These are phyloP conservation scores for Yponomeuta cagnagella DNA, from an alignment of 2,888 invertebrate genomes.

Conservation along the genomic window DNA sequence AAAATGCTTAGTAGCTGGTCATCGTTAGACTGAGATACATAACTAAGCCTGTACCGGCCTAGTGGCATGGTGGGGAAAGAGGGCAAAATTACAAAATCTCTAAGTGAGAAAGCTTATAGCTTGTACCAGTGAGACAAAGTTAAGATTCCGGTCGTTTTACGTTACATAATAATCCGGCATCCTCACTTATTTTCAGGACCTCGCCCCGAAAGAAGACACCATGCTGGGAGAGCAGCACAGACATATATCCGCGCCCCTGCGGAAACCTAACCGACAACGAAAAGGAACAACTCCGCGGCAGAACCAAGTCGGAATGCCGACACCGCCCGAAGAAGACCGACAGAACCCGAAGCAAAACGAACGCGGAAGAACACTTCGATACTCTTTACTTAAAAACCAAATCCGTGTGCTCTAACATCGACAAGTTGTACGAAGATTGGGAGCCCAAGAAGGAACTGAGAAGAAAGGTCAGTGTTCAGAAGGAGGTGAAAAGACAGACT, in stretches of 20 bases:
- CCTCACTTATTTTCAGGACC: conserved; percentile 47
- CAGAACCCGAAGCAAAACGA: conserved; percentile 54
- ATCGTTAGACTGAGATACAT: no score
- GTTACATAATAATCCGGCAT: background rate
- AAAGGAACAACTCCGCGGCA: conserved; percentile 78
- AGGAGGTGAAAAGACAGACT: conserved; percentile 75
- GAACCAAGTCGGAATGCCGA: conserved; percentile 82
- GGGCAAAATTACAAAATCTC: no score
- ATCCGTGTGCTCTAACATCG: conserved; percentile 55
- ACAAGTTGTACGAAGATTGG: conserved; percentile 29
- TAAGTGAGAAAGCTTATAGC: no score
- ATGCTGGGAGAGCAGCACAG: conserved; percentile 89
- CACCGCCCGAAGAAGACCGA: conserved; percentile 58
- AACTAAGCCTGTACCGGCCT: no score
- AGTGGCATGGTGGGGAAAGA: no score
- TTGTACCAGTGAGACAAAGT: no score
- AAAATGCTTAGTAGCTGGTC: no score
- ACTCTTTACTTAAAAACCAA: conserved; percentile 78
- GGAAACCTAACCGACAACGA: conserved; percentile 89
- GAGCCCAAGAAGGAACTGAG: conserved; percentile 24
- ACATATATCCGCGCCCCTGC: conserved; percentile 86
- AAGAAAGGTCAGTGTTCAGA: conserved; percentile 21
- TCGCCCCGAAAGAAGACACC: conserved; percentile 77
- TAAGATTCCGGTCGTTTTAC: no score
- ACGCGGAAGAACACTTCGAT: conserved; percentile 84